phyloP scores from a whole-genome alignment of 1,140 invertebrate species.

The Scylla paramamosain region DNA sequence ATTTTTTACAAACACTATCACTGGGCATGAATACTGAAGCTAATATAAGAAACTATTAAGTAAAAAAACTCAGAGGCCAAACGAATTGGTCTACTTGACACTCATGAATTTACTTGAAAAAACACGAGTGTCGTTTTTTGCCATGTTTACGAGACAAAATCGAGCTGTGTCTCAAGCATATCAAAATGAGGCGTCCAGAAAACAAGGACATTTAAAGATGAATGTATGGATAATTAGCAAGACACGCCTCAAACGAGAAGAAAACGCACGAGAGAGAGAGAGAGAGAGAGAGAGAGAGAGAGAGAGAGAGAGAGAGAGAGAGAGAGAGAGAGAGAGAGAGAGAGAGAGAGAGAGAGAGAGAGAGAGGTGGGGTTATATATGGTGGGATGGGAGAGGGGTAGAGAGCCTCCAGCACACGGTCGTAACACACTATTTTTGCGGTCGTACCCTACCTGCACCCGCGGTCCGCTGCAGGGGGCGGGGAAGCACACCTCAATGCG shows the following conservation, averaged over 20 bases:
- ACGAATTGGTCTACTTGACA: too few relatives aligned
- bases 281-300: slow-evolving; percentile 58
- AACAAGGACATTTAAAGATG: too few relatives aligned
- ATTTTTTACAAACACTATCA: too few relatives aligned
- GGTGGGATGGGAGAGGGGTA: background rate
- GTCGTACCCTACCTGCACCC: slow-evolving; percentile 42
- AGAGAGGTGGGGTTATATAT: slow-evolving; percentile 16
- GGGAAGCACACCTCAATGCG: background rate
- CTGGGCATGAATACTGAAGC: too few relatives aligned
- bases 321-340: slow-evolving; percentile 34
- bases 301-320: slow-evolving; percentile 52
- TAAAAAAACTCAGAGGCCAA: too few relatives aligned
- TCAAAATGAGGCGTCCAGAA: too few relatives aligned
- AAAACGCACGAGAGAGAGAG: slow-evolving; percentile 8
- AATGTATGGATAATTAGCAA: background rate
- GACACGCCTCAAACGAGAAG: background rate
- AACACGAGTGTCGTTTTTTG: background rate
- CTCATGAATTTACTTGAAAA: background rate
- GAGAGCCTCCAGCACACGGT: background rate
- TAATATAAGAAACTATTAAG: too few relatives aligned
- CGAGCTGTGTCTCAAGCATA: too few relatives aligned
- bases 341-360: slow-evolving; percentile 61
- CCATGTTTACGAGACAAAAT: too few relatives aligned
- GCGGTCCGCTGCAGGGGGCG: background rate
- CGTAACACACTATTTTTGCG: slow-evolving; percentile 36